A percentile compares a stretch with the other conserved stretches of the same genome.
Conservation (phyloP, 2,113 vertebrate species). For the Equus quagga region DNA sequence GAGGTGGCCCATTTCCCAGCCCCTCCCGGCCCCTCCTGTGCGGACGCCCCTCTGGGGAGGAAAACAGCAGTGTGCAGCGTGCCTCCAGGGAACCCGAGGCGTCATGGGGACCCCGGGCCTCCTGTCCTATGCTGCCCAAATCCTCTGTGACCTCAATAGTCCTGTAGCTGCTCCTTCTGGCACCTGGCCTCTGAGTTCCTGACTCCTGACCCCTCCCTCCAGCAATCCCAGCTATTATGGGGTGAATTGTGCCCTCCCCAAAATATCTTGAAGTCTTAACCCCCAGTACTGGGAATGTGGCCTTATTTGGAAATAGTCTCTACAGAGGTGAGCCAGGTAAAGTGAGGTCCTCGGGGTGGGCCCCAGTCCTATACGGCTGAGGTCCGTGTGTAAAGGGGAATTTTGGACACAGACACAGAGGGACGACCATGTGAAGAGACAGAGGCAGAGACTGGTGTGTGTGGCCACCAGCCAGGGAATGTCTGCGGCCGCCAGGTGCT, state of each 20-base stretch:
- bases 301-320: neutral
- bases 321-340: neutral
- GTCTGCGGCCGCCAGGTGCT: neutral
- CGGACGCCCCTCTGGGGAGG: neutral
- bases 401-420: neutral
- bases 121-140: too few relatives aligned
- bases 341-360: neutral
- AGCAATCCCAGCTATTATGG: neutral
- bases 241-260: neutral
- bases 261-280: too few relatives aligned
- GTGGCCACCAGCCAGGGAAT: neutral
- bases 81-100: neutral
- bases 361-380: neutral
- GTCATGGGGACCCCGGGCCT: neutral
- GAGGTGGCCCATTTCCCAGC: neutral
- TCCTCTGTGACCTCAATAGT: neutral
- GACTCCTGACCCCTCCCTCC: neutral
- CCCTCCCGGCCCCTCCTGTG: neutral
- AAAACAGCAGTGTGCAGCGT: neutral
- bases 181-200: neutral
- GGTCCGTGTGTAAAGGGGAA: neutral
- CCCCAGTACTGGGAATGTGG: neutral
- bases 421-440: rapidly evolving
- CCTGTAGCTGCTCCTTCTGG: neutral
- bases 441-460: neutral